Evolutionary conservation across 2,888 invertebrate species (phyloP).

Genomic region (Lithophane semibrunnea): DNA sequence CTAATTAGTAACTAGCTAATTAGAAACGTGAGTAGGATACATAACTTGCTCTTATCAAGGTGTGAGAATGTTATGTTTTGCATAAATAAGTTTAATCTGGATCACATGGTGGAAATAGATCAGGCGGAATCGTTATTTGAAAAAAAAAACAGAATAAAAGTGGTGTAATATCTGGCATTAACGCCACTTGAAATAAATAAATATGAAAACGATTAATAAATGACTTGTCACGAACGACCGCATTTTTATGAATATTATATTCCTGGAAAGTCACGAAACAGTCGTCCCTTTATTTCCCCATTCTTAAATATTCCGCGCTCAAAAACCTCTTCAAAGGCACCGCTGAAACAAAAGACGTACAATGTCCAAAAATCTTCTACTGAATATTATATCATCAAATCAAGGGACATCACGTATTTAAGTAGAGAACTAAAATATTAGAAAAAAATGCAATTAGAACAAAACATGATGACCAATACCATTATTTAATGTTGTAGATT

Average conservation of each 20-base stretch:
- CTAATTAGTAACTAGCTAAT: constrained; percentile 55
- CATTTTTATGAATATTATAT: constrained; percentile 31
- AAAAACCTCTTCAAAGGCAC: constrained; percentile 49
- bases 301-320: constrained; percentile 47
- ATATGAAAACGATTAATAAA: constrained; percentile 13
- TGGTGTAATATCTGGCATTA: not conserved
- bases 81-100: not conserved
- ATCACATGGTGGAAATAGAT: not conserved
- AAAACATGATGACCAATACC: no score
- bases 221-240: constrained; percentile 11
- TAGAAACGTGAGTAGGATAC: constrained; percentile 45
- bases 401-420: constrained; percentile 5
- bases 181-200: constrained; percentile 3
- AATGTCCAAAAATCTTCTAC: constrained; percentile 6
- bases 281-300: constrained; percentile 16
- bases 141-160: not conserved
- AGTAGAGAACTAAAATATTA: no score
- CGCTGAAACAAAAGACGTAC: constrained; percentile 19
- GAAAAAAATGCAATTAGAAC: no score
- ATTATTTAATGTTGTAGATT: not conserved
- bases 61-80: constrained; percentile 19
- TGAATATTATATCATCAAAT: constrained; percentile 40
- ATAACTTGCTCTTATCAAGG: constrained; percentile 13
- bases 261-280: not conserved
- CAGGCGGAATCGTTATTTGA: no score